Evolutionary conservation across 2,113 vertebrate genomes (phyloP).

Genomic region (Myodes glareolus): DNA sequence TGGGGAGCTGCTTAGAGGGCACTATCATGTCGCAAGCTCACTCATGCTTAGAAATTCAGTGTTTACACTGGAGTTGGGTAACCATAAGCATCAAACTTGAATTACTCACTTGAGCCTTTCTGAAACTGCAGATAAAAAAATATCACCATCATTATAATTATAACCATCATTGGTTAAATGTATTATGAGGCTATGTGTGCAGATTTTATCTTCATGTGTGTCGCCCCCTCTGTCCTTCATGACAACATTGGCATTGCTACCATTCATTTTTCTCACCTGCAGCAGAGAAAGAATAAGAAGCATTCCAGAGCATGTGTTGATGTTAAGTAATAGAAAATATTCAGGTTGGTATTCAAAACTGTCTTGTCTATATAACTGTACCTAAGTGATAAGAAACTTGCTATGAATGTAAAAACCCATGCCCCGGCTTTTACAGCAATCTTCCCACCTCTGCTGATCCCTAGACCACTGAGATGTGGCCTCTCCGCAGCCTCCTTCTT

Average conservation of each 20-base stretch:
- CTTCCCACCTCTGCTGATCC: background rate
- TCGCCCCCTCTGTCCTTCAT: background rate
- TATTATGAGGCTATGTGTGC: background rate
- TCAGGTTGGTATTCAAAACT: background rate
- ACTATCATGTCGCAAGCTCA: background rate
- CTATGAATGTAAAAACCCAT: background rate
- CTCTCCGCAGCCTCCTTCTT: background rate
- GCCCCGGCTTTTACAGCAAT: background rate
- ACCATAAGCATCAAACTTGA: background rate
- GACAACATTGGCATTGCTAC: background rate
- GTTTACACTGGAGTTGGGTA: background rate
- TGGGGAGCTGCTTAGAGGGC: background rate
- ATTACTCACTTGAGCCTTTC: background rate
- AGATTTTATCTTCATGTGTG: background rate
- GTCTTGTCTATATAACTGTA: background rate
- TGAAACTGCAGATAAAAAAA: background rate
- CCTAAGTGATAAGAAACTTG: background rate
- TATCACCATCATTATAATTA: background rate
- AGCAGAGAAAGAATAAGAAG: background rate
- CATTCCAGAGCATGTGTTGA: background rate
- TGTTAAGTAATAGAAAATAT: background rate
- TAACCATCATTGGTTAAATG: background rate
- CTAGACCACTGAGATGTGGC: background rate
- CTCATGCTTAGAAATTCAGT: background rate
- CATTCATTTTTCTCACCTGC: background rate